Percentiles rank a stretch among this genome's conserved stretches.
phyloP scores from a whole-genome alignment of 2,113 vertebrate genomes.

The Falco punctatus region DNA sequence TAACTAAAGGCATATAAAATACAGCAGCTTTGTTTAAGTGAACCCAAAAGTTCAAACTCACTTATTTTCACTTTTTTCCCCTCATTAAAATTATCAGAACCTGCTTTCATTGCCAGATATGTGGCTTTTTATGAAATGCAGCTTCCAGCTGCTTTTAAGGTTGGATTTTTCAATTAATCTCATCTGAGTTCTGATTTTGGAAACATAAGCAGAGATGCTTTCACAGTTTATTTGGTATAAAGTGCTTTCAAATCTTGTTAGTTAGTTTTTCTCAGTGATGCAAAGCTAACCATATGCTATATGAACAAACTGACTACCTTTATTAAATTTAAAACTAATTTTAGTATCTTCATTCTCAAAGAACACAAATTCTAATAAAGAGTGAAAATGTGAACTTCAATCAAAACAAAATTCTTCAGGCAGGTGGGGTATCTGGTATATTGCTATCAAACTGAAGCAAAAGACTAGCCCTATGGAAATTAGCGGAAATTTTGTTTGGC shows the following conservation, averaged over 20 bases:
- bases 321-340: background rate
- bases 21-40: conserved; percentile 10
- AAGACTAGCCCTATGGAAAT: background rate
- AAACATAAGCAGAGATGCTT: background rate
- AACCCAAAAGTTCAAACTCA: background rate
- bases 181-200: background rate
- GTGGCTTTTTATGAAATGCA: background rate
- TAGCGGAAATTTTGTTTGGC: background rate
- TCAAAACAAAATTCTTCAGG: background rate
- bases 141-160: background rate
- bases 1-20: conserved; percentile 1
- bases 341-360: background rate
- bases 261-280: background rate
- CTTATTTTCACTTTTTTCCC: background rate
- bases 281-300: background rate
- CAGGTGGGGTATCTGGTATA: background rate
- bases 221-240: background rate
- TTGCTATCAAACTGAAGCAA: background rate
- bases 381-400: background rate
- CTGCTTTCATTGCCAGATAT: background rate
- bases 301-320: background rate
- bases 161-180: conserved; percentile 5
- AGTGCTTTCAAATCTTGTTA: background rate
- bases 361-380: background rate
- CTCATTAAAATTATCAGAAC: background rate